phyloP scores from a whole-genome alignment of 2,888 invertebrate species.

The Loripinus fragilis region DNA sequence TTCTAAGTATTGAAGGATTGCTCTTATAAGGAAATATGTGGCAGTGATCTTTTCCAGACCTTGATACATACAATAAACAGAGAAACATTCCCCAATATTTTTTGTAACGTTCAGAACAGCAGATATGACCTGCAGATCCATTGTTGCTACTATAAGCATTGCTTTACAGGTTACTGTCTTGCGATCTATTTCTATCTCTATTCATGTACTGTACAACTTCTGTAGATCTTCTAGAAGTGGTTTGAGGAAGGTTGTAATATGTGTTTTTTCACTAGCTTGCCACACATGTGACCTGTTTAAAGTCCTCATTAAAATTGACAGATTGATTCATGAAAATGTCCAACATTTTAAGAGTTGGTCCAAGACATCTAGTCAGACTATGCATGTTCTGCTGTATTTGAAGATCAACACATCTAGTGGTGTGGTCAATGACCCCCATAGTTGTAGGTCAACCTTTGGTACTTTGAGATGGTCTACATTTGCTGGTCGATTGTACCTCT shows the following conservation, averaged over 20 bases:
- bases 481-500: too few species aligned
- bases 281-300: too few species aligned
- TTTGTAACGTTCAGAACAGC: conserved; percentile 48
- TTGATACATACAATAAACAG: conserved; percentile 41
- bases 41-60: conserved; percentile 49
- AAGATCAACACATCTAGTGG: too few species aligned
- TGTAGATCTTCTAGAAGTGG: conserved; percentile 43
- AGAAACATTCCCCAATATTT: conserved; percentile 51
- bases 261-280: conserved; percentile 45
- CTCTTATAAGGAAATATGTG: conserved; percentile 26
- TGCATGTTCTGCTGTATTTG: too few species aligned
- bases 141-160: conserved; percentile 43
- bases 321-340: too few species aligned
- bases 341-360: too few species aligned
- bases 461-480: too few species aligned
- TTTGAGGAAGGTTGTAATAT: conserved; percentile 45
- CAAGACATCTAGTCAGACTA: too few species aligned
- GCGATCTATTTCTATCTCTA: conserved; percentile 5
- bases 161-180: conserved; percentile 27
- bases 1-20: conserved; percentile 19
- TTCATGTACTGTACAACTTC: conserved; percentile 27
- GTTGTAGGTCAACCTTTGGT: too few species aligned
- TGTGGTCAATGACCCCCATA: too few species aligned
- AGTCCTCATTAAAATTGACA: too few species aligned
- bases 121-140: conserved; percentile 56